Percentiles rank a stretch among this genome's conserved stretches.
These are phyloP conservation scores for Xiphias gladius DNA, from an alignment of 2,113 vertebrate species.

Conservation along the genomic window DNA sequence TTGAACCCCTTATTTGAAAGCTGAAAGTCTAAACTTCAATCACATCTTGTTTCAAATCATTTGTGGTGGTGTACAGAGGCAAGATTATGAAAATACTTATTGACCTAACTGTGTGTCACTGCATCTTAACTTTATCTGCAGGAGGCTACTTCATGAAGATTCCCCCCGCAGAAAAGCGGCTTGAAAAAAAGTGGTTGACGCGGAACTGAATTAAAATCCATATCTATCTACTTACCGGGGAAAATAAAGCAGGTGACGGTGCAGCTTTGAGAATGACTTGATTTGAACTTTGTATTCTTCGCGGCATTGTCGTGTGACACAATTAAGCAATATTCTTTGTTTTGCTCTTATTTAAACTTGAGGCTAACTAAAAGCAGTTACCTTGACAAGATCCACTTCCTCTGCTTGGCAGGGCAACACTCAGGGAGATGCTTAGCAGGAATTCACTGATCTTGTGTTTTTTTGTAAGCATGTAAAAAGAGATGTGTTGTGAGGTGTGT, in stretches of 20 bases:
- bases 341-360: conserved; percentile 1
- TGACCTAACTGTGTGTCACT: neutral
- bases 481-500: neutral
- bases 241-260: neutral
- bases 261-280: neutral
- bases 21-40: no score
- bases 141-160: conserved; percentile 16
- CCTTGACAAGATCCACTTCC: neutral
- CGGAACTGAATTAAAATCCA: neutral
- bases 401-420: no score
- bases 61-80: no score
- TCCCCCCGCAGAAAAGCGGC: neutral
- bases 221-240: neutral
- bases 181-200: neutral
- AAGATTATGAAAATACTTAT: no score
- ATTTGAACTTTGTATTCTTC: neutral
- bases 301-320: neutral
- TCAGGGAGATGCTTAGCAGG: neutral
- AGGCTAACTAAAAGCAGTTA: neutral
- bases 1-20: no score
- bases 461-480: neutral
- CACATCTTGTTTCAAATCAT: no score
- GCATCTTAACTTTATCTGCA: conserved; percentile 12
- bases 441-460: neutral
- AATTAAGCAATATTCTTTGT: conserved; percentile 1